These are phyloP conservation scores for Pomacea maculata DNA, from an alignment of 1,140 invertebrate species.

Conservation along the genomic window DNA sequence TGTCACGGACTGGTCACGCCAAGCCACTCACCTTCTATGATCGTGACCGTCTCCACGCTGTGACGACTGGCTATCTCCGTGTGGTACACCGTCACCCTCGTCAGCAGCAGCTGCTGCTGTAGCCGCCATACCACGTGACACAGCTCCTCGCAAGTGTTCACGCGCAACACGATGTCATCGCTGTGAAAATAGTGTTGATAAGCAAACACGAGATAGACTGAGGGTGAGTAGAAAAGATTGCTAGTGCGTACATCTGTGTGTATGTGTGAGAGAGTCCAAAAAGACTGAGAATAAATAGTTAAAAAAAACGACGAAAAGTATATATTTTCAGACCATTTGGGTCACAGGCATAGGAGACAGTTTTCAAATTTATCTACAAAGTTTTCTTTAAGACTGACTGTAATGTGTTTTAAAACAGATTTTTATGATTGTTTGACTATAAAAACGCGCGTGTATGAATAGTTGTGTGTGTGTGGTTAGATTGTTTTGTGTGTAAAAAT, in stretches of 20 bases:
- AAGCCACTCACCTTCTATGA: slow-evolving; percentile 33
- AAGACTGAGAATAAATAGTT: background rate
- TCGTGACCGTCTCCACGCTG: slow-evolving; percentile 39
- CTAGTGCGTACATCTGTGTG: background rate
- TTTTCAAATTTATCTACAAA: too few relatives aligned
- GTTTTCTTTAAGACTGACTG: too few relatives aligned
- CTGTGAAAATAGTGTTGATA: slow-evolving; percentile 7
- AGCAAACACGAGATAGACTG: background rate
- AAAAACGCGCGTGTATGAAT: too few relatives aligned
- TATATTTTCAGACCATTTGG: too few relatives aligned
- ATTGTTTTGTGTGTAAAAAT: too few relatives aligned
- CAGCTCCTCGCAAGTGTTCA: slow-evolving; percentile 31
- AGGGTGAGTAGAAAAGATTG: too few relatives aligned
- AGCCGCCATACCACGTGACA: slow-evolving; percentile 26
- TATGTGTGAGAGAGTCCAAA: background rate
- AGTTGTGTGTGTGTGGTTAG: too few relatives aligned
- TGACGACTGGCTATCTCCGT: slow-evolving; percentile 41
- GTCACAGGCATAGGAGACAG: too few relatives aligned
- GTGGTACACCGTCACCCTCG: slow-evolving; percentile 36
- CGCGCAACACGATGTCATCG: slow-evolving; percentile 28
- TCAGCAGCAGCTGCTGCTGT: slow-evolving; percentile 26
- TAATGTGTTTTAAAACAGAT: too few relatives aligned
- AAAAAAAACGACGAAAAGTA: too few relatives aligned
- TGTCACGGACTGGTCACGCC: too few relatives aligned
- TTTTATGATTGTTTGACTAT: too few relatives aligned